Evolutionary conservation across 2,888 invertebrate genomes (phyloP), one percentile per base, ranked within the genome.

Genomic region (Ptychoptera contaminata): DNA sequence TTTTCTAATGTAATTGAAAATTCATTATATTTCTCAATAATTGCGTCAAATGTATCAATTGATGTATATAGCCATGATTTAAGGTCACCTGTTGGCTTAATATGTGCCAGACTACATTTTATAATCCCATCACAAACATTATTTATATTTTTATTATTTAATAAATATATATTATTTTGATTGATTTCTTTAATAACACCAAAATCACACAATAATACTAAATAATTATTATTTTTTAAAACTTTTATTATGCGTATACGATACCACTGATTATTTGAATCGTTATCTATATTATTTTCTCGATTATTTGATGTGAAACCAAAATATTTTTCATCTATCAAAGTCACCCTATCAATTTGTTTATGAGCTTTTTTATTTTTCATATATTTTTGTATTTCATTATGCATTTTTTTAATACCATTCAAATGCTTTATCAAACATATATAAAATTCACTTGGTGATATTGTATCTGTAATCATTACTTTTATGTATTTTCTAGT

Each of bases 31-130:
- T 62, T 65, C 2, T 64, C 61, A 2, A 78, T 58, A 2, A 75
- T 61, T 11, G 73, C 71, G 38, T 67, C 65, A 2, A 84, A 67
- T 50, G 67, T 73, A 49, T 79, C 74, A 29, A 73, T 73, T 0
- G 82, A 52, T 3, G 56, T 52, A 9, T 49, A 44, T 0, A 59
- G 54, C 65, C 64, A 64, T 1, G 37, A 44, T 32, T 46, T 43
- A 7, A 69, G 67, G 1, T 74, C 77, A 0, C 80, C 79, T 0
- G 82, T 79, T 0, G 87, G 79, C 16, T 67, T 61, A 9, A 88
- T 71, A 15, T 80, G 79, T 2, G 73, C 74, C 42, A 90, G 58
- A 56, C 79, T 78, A 49, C 86, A 80, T 50, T 73, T 73, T 16
- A 77, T 66, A 0, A 76, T 75, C 1, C 74, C 74, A 47, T 75